Evolutionary conservation across 2,888 invertebrate species (phyloP), one percentile per base, ranked within the genome.

Genomic region (Anthophora plumipes): DNA sequence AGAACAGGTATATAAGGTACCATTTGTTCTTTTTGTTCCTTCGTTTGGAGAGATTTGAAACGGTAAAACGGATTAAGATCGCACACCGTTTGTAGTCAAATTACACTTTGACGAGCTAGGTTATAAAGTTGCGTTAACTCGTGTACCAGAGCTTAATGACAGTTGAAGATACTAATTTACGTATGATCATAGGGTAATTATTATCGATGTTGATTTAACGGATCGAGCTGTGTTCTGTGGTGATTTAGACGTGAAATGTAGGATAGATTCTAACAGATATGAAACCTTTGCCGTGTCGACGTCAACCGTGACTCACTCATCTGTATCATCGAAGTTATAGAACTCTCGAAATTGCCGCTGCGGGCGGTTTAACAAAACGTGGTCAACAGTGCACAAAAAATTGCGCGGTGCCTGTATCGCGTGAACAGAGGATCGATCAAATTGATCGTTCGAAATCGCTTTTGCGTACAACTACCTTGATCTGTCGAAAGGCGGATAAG

Each of bases 311-410:
- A 61, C 31, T 74, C 74, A 48, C 54, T 66, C 67, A 17, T 55
- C 61, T 61, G 55, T 52, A 60, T 61, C 64, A 22, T 31, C 22
- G 43, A 4, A 57, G 52, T 61, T n/a, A n/a, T 54, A 31, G 41
- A 37, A 25, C 54, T 22, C 31, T 68, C 68, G 75, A 82, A 82
- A 82, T 82, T 83, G 71, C 48, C 55, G 74, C 82, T 64, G 41
- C 71, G n/a, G 82, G 82, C 77, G 50, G 48, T 83, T 72, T 46
- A 48, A 80, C 63, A 25, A 66, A 80, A 39, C 76, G 41, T 52
- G 37, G 37, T 61, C 43, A 50, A 54, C 57, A 5, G 48, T 22
- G 61, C 37, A 39, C 12, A 69, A 75, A 82, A 82, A 82, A 64
- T 69, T 50, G 74, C 60, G 25, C 66, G 67, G 41, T 31, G 11